Evolutionary conservation across 2,797 vertebrate genomes (phyloP).

Genomic region (Fistularia tabacaria): DNA sequence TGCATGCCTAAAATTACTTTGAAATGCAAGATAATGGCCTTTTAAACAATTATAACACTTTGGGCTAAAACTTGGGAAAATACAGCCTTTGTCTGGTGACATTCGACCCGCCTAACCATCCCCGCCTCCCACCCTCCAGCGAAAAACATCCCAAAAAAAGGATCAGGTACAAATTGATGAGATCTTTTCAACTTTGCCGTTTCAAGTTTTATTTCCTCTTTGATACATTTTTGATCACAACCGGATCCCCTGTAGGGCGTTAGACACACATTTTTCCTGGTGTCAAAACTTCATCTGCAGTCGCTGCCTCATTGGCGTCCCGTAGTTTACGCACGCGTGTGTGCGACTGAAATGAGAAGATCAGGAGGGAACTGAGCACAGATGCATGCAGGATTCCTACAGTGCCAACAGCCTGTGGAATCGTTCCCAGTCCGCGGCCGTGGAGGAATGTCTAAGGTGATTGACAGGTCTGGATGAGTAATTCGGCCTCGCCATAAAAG

Average conservation of each 20-base stretch:
- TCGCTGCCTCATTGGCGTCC: conserved; percentile 36
- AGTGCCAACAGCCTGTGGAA: conserved; percentile 9
- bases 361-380: conserved; percentile 13
- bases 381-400: conserved; percentile 3
- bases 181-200: conserved; percentile 59
- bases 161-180: conserved; percentile 56
- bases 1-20: conserved; percentile 40
- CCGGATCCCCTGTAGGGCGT: conserved; percentile 41
- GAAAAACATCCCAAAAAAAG: conserved; percentile 7
- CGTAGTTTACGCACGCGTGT: conserved; percentile 15
- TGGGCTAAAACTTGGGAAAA: conserved; percentile 3
- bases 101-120: no score
- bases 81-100: conserved; percentile 9
- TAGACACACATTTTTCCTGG: conserved; percentile 53
- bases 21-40: conserved; percentile 46
- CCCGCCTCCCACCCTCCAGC: no score
- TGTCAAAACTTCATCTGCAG: conserved; percentile 59
- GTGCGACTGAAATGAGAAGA: conserved; percentile 11
- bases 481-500: no score
- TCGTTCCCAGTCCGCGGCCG: no score
- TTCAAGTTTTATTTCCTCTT: conserved; percentile 66
- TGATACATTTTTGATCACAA: conserved; percentile 75
- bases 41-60: conserved; percentile 40
- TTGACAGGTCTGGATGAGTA: no score
- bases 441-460: background rate